phyloP scores from a whole-genome alignment of 2,888 invertebrate genomes.

The Mythimna vitellina region DNA sequence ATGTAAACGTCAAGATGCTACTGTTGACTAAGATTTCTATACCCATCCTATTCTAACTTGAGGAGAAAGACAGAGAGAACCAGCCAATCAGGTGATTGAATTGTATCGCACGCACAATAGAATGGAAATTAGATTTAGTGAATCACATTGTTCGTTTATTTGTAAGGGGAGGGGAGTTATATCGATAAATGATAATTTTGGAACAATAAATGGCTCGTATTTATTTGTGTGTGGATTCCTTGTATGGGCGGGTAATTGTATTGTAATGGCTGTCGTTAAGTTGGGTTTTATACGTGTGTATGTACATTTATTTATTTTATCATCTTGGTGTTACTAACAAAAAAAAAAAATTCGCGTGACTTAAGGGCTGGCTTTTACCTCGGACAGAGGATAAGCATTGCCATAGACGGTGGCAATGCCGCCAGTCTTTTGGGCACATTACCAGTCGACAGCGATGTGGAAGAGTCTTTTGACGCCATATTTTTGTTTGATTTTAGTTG shows the following conservation, averaged over 20 bases:
- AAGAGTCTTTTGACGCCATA: too few relatives aligned
- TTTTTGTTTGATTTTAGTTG: too few relatives aligned
- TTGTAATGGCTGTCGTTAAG: slow-evolving; percentile 8
- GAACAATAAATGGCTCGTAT: slow-evolving; percentile 29
- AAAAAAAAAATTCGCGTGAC: too few relatives aligned
- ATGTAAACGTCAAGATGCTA: slow-evolving; percentile 53
- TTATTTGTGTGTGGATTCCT: slow-evolving; percentile 25
- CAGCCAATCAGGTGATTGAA: slow-evolving; percentile 65
- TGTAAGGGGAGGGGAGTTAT: slow-evolving; percentile 23
- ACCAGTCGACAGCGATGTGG: too few relatives aligned
- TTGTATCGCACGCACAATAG: slow-evolving; percentile 61
- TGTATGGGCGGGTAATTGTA: slow-evolving; percentile 13
- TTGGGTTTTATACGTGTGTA: not conserved
- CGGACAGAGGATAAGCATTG: too few relatives aligned
- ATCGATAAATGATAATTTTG: slow-evolving; percentile 46
- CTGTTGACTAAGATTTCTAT: slow-evolving; percentile 40
- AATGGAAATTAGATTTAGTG: slow-evolving; percentile 65
- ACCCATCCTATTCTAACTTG: slow-evolving; percentile 26
- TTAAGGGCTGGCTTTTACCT: too few relatives aligned
- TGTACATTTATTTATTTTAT: not conserved
- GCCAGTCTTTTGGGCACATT: too few relatives aligned
- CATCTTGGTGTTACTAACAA: not conserved
- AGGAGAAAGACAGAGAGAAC: slow-evolving; percentile 37
- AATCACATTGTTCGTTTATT: slow-evolving; percentile 55
- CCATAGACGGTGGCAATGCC: too few relatives aligned